Evolutionary conservation across 2,888 invertebrate species (phyloP).

Genomic region (Cheilosia scutellata): DNA sequence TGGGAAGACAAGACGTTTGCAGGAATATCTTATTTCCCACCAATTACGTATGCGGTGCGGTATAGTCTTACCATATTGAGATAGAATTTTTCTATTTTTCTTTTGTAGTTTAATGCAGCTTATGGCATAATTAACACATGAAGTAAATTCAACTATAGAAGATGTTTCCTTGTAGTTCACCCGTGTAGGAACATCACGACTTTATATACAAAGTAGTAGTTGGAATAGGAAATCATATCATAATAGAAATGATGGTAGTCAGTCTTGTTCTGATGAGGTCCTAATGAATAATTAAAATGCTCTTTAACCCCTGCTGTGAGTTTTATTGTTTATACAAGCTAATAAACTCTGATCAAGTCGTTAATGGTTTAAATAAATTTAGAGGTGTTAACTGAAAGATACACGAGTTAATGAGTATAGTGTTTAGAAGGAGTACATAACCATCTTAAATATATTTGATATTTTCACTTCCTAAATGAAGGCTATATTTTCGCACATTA

Average conservation of each 20-base stretch:
- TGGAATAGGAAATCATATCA: slow-evolving; percentile 9
- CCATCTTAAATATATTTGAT: too few relatives aligned
- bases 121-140: slow-evolving; percentile 75
- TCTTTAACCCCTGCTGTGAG: background rate
- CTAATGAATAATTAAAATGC: slow-evolving; percentile 39
- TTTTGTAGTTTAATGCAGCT: slow-evolving; percentile 50
- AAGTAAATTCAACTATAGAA: slow-evolving; percentile 48
- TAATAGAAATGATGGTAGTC: background rate
- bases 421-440: too few relatives aligned
- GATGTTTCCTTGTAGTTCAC: slow-evolving; percentile 52
- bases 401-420: too few relatives aligned
- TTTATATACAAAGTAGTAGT: slow-evolving; percentile 36
- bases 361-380: too few relatives aligned
- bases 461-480: too few relatives aligned
- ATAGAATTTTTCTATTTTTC: slow-evolving; percentile 6
- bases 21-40: slow-evolving; percentile 62
- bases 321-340: background rate
- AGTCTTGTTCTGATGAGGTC: background rate
- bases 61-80: slow-evolving; percentile 53
- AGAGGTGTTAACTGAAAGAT: too few relatives aligned
- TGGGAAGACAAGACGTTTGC: slow-evolving; percentile 47
- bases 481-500: too few relatives aligned
- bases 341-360: too few relatives aligned
- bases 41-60: slow-evolving; percentile 63
- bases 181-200: slow-evolving; percentile 62